Evolutionary conservation across 1,140 invertebrate species (phyloP).

Genomic region (Papilio xuthus): DNA sequence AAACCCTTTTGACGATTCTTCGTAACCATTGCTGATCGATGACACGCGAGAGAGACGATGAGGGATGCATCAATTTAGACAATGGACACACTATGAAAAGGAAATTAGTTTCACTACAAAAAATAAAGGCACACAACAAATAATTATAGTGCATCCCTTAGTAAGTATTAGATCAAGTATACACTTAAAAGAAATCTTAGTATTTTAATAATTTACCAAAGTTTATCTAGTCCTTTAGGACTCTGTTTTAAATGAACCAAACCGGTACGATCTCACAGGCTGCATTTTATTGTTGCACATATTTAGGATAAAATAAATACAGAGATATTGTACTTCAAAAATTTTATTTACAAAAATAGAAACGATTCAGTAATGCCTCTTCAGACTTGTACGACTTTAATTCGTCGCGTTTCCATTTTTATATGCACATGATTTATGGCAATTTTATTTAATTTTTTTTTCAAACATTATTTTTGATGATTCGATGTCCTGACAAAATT

Average conservation of each 20-base stretch:
- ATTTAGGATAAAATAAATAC: slow-evolving; percentile 39
- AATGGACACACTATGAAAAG: not conserved
- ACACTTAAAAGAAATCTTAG: not conserved
- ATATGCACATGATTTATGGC: slow-evolving; percentile 52
- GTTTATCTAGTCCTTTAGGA: slow-evolving; percentile 37
- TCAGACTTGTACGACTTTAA: not conserved
- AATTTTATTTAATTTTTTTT: slow-evolving; percentile 19
- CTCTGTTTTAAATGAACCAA: not conserved
- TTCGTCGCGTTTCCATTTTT: slow-evolving; percentile 41
- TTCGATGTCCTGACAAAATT: slow-evolving; percentile 10
- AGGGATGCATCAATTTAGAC: not conserved
- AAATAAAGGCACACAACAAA: no score
- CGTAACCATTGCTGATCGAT: not conserved
- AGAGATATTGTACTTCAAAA: slow-evolving; percentile 43
- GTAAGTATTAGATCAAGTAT: not conserved
- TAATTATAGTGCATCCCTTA: not conserved
- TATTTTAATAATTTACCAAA: slow-evolving; percentile 30
- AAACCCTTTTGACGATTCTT: slow-evolving; percentile 69
- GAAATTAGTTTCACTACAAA: not conserved
- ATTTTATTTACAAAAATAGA: slow-evolving; percentile 69
- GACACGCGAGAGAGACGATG: not conserved
- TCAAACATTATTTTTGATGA: slow-evolving; percentile 14
- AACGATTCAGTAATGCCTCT: slow-evolving; percentile 44
- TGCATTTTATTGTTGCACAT: slow-evolving; percentile 28
- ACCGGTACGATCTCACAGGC: slow-evolving; percentile 35